Percentiles rank a stretch among this genome's conserved stretches.
phyloP scores from a whole-genome alignment of 2,113 vertebrate species.

The Phocoena sinus region DNA sequence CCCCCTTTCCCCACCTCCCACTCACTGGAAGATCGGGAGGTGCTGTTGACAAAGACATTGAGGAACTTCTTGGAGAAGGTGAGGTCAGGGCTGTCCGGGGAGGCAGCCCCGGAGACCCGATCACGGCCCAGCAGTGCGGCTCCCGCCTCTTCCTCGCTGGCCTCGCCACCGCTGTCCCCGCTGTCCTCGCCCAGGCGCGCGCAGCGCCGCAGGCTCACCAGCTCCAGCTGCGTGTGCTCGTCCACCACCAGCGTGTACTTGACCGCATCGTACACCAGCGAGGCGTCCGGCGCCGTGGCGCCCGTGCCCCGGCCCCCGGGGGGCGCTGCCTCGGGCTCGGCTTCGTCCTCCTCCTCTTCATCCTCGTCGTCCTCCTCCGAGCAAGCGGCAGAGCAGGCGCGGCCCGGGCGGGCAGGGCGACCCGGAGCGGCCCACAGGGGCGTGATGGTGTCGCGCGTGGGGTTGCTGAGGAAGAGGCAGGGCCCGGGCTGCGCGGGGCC shows the following conservation, averaged over 20 bases:
- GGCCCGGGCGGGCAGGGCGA: background rate
- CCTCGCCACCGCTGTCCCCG: slow-evolving; percentile 88
- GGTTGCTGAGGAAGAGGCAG: slow-evolving; percentile 87
- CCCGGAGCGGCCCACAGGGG: slow-evolving; percentile 81
- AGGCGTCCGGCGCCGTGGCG: slow-evolving; percentile 60
- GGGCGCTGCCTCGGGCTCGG: slow-evolving; percentile 73
- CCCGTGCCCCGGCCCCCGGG: slow-evolving; percentile 79
- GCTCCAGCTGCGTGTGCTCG: slow-evolving; percentile 95
- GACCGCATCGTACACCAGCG: slow-evolving; percentile 91
- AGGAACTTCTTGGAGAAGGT: slow-evolving; percentile 99
- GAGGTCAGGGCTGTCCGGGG: slow-evolving; percentile 93
- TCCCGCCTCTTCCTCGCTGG: slow-evolving; percentile 80
- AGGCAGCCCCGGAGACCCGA: slow-evolving; percentile 79
- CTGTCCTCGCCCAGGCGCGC: slow-evolving; percentile 91
- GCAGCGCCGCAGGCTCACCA: slow-evolving; percentile 95
- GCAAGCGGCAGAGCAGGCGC: background rate
- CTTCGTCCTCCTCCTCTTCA: background rate
- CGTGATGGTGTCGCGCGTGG: slow-evolving; percentile 83
- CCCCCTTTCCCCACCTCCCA: background rate
- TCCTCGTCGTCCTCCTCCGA: slow-evolving; percentile 78
- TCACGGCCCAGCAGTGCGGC: slow-evolving; percentile 61
- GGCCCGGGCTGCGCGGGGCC: slow-evolving; percentile 37
- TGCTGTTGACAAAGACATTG: slow-evolving; percentile 98
- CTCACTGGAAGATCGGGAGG: slow-evolving; percentile 97
- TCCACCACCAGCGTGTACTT: slow-evolving; percentile 99